phyloP scores from a whole-genome alignment of 2,888 invertebrate genomes.

The Cremastinae sp. region DNA sequence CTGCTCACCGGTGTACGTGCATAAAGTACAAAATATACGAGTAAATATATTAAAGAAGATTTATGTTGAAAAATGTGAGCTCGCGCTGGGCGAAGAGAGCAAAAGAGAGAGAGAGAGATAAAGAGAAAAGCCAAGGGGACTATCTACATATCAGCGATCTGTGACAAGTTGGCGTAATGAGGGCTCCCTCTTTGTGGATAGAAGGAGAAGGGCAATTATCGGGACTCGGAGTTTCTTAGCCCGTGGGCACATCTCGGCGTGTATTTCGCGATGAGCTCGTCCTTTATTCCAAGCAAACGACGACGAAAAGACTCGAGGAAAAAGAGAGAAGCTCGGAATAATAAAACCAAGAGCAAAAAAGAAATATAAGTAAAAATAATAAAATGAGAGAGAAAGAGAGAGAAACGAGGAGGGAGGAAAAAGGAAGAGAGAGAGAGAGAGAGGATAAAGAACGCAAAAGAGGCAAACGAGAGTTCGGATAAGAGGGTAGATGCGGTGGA shows the following conservation, averaged over 20 bases:
- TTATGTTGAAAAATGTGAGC: not conserved
- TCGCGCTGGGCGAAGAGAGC: slow-evolving; percentile 27
- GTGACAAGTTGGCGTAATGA: slow-evolving; percentile 77
- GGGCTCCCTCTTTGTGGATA: slow-evolving; percentile 71
- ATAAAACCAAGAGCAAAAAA: slow-evolving; percentile 30
- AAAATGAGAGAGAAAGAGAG: slow-evolving; percentile 22
- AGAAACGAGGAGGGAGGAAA: slow-evolving; percentile 5
- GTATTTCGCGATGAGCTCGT: slow-evolving; percentile 41
- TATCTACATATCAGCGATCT: slow-evolving; percentile 74
- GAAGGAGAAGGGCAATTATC: slow-evolving; percentile 70
- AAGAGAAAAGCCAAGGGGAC: slow-evolving; percentile 65
- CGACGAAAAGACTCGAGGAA: slow-evolving; percentile 43
- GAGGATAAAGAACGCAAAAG: slow-evolving; percentile 66
- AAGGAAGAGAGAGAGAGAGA: slow-evolving; percentile 29
- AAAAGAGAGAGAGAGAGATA: too few relatives aligned
- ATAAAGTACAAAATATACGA: slow-evolving; percentile 3
- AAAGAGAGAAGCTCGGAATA: slow-evolving; percentile 36
- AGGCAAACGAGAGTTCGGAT: slow-evolving; percentile 60
- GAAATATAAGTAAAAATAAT: slow-evolving; percentile 26
- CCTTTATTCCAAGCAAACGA: slow-evolving; percentile 37
- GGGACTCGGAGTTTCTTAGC: slow-evolving; percentile 65
- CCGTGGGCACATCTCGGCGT: slow-evolving; percentile 63
- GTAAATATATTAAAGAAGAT: not conserved
- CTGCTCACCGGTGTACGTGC: not conserved
- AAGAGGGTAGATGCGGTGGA: slow-evolving; percentile 64